These are phyloP conservation scores for Drepana falcataria DNA, from an alignment of 2,888 invertebrate genomes.

Conservation along the genomic window DNA sequence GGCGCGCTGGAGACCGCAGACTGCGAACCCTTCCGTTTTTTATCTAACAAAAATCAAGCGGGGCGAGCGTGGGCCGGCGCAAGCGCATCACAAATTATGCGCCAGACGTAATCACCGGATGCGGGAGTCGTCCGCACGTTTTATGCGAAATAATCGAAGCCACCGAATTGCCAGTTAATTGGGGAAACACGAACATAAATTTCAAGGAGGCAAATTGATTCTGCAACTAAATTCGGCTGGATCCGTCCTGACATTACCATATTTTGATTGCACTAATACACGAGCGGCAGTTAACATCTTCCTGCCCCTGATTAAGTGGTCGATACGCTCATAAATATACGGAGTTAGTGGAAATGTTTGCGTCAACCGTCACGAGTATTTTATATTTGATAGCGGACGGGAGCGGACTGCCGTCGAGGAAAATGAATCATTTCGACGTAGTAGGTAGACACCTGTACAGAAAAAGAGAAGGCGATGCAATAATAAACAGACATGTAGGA, in stretches of 20 bases:
- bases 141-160: conserved; percentile 76
- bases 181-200: conserved; percentile 72
- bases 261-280: conserved; percentile 72
- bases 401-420: conserved; percentile 19
- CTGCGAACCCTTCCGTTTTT: conserved; percentile 57
- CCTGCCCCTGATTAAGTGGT: conserved; percentile 62
- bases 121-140: conserved; percentile 76
- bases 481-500: conserved; percentile 38
- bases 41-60: conserved; percentile 73
- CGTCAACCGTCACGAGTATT: conserved; percentile 30
- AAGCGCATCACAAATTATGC: conserved; percentile 74
- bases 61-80: conserved; percentile 48
- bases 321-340: conserved; percentile 50
- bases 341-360: conserved; percentile 42
- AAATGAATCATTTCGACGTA: conserved; percentile 30
- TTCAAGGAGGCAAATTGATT: conserved; percentile 68
- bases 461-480: conserved; percentile 32
- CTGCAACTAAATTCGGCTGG: conserved; percentile 44
- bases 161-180: conserved; percentile 78
- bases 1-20: conserved; percentile 15
- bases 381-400: conserved; percentile 32
- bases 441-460: background rate
- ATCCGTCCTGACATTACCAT: conserved; percentile 54
- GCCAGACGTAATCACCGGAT: conserved; percentile 74
- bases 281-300: conserved; percentile 57